These are phyloP conservation scores for Saimiri boliviensis DNA, from an alignment of 2,113 vertebrate genomes.

Conservation along the genomic window DNA sequence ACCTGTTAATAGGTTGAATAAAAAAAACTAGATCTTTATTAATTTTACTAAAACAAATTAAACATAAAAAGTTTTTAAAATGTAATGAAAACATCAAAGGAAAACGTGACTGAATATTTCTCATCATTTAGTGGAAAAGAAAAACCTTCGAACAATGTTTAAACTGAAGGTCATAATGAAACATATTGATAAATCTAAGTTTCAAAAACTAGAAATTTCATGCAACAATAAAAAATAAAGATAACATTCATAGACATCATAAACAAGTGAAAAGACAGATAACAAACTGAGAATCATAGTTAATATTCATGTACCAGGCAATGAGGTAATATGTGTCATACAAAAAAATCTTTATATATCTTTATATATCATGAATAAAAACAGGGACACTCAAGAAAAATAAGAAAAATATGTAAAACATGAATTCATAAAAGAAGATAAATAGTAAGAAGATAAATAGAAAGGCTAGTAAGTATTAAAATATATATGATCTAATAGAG, in stretches of 20 bases:
- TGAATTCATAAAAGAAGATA: background rate
- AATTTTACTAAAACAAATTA: background rate
- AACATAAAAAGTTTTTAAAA: background rate
- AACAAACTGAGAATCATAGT: background rate
- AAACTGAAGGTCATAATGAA: background rate
- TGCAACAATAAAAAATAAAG: background rate
- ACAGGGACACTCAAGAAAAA: background rate
- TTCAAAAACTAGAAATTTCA: background rate
- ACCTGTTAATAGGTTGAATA: background rate
- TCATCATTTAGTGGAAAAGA: background rate
- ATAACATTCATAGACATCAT: background rate
- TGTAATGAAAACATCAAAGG: background rate
- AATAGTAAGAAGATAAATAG: background rate
- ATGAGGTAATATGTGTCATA: background rate
- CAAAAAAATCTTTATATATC: background rate
- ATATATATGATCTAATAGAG: background rate
- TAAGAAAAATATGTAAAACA: background rate
- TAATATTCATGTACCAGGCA: background rate
- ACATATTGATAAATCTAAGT: background rate
- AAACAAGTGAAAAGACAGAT: background rate
- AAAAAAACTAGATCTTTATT: background rate
- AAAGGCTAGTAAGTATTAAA: background rate
- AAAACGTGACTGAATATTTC: background rate
- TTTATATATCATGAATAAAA: background rate
- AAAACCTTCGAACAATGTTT: background rate